phyloP scores from a whole-genome alignment of 2,888 invertebrate genomes.

The Eupithecia subfuscata region DNA sequence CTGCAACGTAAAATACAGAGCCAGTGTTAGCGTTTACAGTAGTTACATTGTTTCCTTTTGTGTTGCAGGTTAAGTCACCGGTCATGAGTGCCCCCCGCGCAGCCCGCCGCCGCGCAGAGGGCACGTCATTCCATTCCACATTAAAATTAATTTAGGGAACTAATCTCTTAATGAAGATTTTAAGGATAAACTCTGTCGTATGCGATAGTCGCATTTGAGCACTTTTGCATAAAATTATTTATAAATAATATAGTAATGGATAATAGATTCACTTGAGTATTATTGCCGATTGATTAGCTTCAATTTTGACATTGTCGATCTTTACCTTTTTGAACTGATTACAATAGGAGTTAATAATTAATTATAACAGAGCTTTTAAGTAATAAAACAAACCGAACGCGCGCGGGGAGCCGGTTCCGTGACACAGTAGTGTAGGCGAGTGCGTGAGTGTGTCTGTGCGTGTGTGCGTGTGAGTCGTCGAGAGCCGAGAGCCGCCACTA shows the following conservation, averaged over 20 bases:
- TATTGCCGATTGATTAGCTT: constrained; percentile 81
- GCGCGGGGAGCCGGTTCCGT: constrained; percentile 50
- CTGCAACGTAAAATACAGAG: neutral
- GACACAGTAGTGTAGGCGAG: constrained; percentile 35
- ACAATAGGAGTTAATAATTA: constrained; percentile 62
- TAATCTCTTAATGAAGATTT: constrained; percentile 79
- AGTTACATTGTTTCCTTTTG: constrained; percentile 11
- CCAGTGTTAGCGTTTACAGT: neutral
- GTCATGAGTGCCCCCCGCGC: constrained; percentile 71
- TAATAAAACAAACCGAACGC: constrained; percentile 50
- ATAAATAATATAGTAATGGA: constrained; percentile 78
- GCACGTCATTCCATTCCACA: constrained; percentile 83
- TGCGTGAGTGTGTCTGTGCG: constrained; percentile 45
- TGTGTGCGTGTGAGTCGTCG: constrained; percentile 43
- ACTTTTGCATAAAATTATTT: constrained; percentile 74
- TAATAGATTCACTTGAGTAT: constrained; percentile 82
- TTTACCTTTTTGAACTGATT: constrained; percentile 69
- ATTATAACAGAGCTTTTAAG: constrained; percentile 72
- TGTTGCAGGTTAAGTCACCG: constrained; percentile 82
- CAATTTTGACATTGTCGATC: constrained; percentile 70
- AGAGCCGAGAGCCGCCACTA: constrained; percentile 52
- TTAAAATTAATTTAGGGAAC: constrained; percentile 78
- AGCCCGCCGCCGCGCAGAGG: constrained; percentile 74
- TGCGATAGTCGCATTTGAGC: constrained; percentile 64
- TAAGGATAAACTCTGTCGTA: constrained; percentile 75